Base-by-base conservation (phyloP, 2,113 vertebrate genomes). In the Isichthys henryi region DNA sequence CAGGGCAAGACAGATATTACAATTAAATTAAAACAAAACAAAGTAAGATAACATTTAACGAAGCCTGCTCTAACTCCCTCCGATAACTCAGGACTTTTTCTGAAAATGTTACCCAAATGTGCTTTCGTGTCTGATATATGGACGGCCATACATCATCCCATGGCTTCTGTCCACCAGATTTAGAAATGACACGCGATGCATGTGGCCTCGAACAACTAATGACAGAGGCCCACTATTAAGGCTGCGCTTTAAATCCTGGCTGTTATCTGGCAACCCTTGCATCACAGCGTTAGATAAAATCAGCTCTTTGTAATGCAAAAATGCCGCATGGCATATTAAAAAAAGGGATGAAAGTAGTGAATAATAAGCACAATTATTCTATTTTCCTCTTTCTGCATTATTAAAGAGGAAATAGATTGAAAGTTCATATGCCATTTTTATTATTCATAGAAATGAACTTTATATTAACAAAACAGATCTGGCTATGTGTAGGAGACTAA, bases 401-500 rank as follows among this genome's bases (percentile, higher is more conserved):
- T 96, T 95, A 94, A 95, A 93, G 93, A 94, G 91, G 92, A 94
- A 93, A 94, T 94, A 93, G 93, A 96, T 96, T 88, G 96, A 96
- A 95, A 94, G 95, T 96, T 95, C 93, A 96, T 94, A 92, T 92
- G 92, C 91, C 92, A 91, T 92, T 96, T 70, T 94, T 96, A 95
- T 96, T 95, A 95, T 96, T 95, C 94, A 95, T 96, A 95, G 94
- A 95, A 96, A 93, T 95, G 93, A 95, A 95, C 95, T 95, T 96
- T 95, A 94, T 94, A 95, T 95, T 94, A 95, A 93, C 93, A 93
- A 95, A 86, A 90, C 39, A 88, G 70, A 86, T 91, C 92, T 93
- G 93, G 95, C 95, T 95, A 95, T 94, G 93, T 91, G 93, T 92
- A 92, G 92, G 91, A 92, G 93, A 95, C 93, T 93, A 90, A 94